phyloP scores from a whole-genome alignment of 2,797 vertebrate species.

The Sebastes diaconus region DNA sequence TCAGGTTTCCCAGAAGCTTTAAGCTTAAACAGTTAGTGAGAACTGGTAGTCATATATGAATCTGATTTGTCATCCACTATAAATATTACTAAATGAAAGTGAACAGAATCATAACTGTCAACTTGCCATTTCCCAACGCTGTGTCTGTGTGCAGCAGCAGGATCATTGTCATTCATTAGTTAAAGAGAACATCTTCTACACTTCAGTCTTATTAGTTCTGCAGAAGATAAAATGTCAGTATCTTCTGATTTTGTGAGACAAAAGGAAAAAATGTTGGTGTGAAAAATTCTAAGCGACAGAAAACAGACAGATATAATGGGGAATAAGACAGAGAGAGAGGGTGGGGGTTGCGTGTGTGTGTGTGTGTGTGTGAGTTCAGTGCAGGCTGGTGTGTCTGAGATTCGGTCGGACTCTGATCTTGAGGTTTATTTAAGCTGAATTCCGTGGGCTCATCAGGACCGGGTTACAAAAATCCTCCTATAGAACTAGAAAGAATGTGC shows the following conservation, averaged over 20 bases:
- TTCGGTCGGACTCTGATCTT: conserved; percentile 79
- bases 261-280: conserved; percentile 23
- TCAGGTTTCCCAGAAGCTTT: conserved; percentile 52
- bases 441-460: conserved; percentile 82
- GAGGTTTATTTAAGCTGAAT: conserved; percentile 86
- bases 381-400: conserved; percentile 71
- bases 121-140: conserved; percentile 1
- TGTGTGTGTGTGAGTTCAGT: conserved; percentile 60
- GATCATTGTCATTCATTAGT: conserved; percentile 10
- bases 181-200: background rate
- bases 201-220: background rate
- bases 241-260: background rate
- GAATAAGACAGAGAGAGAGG: conserved; percentile 8
- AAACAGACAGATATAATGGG: conserved; percentile 18
- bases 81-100: conserved; percentile 61
- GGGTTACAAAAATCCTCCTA: conserved; percentile 83
- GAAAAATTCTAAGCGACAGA: conserved; percentile 31
- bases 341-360: conserved; percentile 8
- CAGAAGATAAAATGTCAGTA: background rate
- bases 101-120: conserved; percentile 46
- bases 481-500: conserved; percentile 86
- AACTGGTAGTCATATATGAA: conserved; percentile 51
- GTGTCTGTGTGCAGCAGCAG: background rate
- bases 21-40: conserved; percentile 20
- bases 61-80: conserved; percentile 61